Base-by-base conservation (phyloP, 2,113 vertebrate species). In the Sander lucioperca region DNA sequence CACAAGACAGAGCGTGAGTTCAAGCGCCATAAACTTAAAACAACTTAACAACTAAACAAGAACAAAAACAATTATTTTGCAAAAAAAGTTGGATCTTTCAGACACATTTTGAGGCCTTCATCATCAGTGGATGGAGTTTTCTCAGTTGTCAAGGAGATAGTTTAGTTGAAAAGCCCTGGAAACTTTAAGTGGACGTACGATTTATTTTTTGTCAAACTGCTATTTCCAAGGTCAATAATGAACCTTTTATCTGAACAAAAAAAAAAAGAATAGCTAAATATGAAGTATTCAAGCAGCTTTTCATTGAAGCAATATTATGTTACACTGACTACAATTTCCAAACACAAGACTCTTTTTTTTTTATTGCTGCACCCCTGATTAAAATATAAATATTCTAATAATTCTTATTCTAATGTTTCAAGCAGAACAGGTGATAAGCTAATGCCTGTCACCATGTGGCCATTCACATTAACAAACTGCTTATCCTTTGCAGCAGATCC, bases 391-490 rank as follows among this genome's bases (percentile, higher is more conserved):
- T 47, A 8, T 45, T 45, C n/a, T 5, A 33, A 33, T 33, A 33
- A 33, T 33, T 33, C 30, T 33, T 33, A 33, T 33, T 33, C 30
- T 33, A 33, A 33, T 11, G 10, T 43, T 43, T 43, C 10, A 43
- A 11, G 50, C 12, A 39, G 57, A n/a, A 11, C 45, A 33, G 75
- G 57, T 65, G 71, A 79, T 77, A 56, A 80, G 51, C 74, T 79
- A 61, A 54, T 47, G 53, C 48, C 51, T 86, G 80, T 89, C 80
- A 82, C 82, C 54, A 57, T 30, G 64, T 72, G 72, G 67, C 57
- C 45, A 39, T 30, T 69, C 79, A 57, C 80, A 77, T 86, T 76
- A 80, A 54, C 83, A 74, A 72, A 71, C 54, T 39, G 70, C 72
- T 67, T 74, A 33, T 85, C 64, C 65, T 79, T 67, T 69, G 33